These are phyloP conservation scores for Macropodus opercularis DNA, from an alignment of 2,797 vertebrate genomes.

Conservation along the genomic window DNA sequence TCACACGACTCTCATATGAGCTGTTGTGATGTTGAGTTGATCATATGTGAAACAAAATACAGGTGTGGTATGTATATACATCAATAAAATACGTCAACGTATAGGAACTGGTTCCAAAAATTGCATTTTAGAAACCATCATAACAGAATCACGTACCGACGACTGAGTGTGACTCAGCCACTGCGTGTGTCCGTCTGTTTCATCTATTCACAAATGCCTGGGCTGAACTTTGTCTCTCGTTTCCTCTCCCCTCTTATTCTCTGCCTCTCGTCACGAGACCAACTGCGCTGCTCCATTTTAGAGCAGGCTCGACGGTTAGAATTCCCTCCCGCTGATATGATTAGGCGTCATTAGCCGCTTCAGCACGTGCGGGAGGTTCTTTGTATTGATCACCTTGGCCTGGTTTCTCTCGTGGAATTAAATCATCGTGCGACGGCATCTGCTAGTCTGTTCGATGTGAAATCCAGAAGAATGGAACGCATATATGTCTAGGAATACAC, in stretches of 20 bases:
- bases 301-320: slow-evolving; percentile 35
- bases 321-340: slow-evolving; percentile 68
- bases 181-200: slow-evolving; percentile 15
- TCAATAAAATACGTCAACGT: too few species aligned
- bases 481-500: slow-evolving; percentile 32
- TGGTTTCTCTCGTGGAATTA: slow-evolving; percentile 21
- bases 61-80: too few species aligned
- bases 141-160: too few species aligned
- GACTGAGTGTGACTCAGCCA: slow-evolving; percentile 1
- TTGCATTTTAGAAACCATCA: too few species aligned
- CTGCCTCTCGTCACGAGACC: too few species aligned
- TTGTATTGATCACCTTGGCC: slow-evolving; percentile 37
- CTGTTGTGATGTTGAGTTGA: too few species aligned
- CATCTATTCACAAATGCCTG: slow-evolving; percentile 25
- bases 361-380: slow-evolving; percentile 39
- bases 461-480: slow-evolving; percentile 32
- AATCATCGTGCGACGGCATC: slow-evolving; percentile 7
- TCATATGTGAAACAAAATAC: too few species aligned
- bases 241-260: slow-evolving; percentile 11
- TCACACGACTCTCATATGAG: too few species aligned
- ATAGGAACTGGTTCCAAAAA: too few species aligned
- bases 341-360: slow-evolving; percentile 68
- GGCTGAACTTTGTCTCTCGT: slow-evolving; percentile 4
- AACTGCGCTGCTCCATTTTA: slow-evolving; percentile 32
- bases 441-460: slow-evolving; percentile 11